These are phyloP conservation scores for Hydrochoerus hydrochaeris DNA, from an alignment of 2,113 vertebrate genomes.

Conservation along the genomic window DNA sequence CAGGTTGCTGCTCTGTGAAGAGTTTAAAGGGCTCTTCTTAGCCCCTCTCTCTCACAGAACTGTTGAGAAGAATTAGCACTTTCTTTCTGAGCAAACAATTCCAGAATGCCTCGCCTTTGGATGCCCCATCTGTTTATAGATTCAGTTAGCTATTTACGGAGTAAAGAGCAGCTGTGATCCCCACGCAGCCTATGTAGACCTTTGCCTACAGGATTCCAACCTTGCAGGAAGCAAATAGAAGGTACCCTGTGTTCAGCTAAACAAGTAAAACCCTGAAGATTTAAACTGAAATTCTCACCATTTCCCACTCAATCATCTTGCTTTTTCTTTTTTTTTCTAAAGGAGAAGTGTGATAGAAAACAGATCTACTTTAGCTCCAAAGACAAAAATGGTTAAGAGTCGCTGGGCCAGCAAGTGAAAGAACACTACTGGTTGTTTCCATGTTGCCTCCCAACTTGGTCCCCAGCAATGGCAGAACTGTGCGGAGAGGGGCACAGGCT, in stretches of 20 bases:
- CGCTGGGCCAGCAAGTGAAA: background rate
- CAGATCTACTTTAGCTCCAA: background rate
- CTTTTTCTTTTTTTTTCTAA: background rate
- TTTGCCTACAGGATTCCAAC: background rate
- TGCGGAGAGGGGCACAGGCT: too few species aligned
- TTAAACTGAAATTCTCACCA: background rate
- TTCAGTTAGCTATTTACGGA: background rate
- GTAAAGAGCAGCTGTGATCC: background rate
- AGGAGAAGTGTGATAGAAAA: background rate
- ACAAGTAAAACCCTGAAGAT: background rate
- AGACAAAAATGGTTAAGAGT: background rate
- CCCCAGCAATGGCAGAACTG: background rate
- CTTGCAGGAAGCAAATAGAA: background rate
- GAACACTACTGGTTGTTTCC: background rate
- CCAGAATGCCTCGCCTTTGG: background rate
- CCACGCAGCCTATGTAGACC: background rate
- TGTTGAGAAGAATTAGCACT: conserved; percentile 8
- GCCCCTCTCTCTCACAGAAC: conserved; percentile 23
- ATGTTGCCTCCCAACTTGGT: background rate
- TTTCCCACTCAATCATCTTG: background rate
- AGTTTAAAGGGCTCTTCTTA: conserved; percentile 41
- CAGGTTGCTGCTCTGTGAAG: conserved; percentile 66
- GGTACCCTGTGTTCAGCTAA: background rate
- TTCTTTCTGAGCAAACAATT: conserved; percentile 59
- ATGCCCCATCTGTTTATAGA: background rate